Conservation (phyloP, 1,140 invertebrate species). For the Helicoverpa armigera region DNA sequence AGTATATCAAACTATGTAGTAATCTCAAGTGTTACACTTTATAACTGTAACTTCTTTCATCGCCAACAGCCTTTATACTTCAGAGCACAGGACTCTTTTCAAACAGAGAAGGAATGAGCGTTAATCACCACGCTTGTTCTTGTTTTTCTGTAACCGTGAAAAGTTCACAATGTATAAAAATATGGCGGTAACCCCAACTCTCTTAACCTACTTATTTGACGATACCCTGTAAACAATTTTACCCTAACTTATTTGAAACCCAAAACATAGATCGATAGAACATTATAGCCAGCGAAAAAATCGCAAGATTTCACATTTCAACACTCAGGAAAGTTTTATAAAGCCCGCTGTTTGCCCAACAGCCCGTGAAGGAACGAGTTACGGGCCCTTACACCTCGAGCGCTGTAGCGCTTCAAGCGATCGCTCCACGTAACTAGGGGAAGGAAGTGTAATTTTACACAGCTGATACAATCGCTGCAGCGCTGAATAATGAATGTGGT, state of each 20-base stretch:
- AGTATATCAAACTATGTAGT: too few species aligned
- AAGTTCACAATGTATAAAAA: too few species aligned
- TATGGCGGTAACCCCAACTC: too few species aligned
- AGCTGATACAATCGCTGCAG: conserved; percentile 59
- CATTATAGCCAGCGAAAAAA: conserved; percentile 29
- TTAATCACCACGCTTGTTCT: too few species aligned
- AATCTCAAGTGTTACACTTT: too few species aligned
- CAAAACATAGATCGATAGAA: conserved; percentile 4
- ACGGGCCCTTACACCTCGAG: conserved; percentile 48
- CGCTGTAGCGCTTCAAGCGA: conserved; percentile 47
- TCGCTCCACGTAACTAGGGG: conserved; percentile 24
- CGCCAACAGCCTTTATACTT: too few species aligned
- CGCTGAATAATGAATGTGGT: conserved; percentile 62
- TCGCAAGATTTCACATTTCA: conserved; percentile 48
- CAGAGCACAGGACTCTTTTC: too few species aligned
- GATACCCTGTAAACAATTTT: not conserved
- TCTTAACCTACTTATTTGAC: not conserved
- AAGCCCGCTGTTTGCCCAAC: conserved; percentile 43
- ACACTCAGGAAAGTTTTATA: conserved; percentile 44
- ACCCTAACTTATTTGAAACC: not conserved
- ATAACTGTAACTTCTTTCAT: too few species aligned
- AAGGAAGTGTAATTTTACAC: conserved; percentile 67
- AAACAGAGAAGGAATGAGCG: too few species aligned
- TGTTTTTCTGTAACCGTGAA: too few species aligned
- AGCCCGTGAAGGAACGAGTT: conserved; percentile 44